Base-by-base conservation (phyloP, 30 jellyfish, hydroid and myxozoan genomes). In the Haliclystus octoradiatus region DNA sequence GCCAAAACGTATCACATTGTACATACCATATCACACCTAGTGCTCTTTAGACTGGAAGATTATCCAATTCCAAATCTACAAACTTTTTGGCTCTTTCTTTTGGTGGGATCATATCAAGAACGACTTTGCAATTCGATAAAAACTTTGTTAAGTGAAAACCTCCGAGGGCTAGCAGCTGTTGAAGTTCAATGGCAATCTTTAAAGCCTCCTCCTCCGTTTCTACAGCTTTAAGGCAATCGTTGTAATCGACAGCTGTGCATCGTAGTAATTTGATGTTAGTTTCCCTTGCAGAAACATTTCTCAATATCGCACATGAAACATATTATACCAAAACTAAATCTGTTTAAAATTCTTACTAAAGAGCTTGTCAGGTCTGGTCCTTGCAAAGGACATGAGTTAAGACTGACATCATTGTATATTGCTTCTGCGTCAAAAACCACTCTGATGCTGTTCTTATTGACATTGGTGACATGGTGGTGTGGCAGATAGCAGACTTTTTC, bases 281-380 rank as follows among this genome's bases (percentile, higher is more conserved):
- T n/a, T n/a, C n/a, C n/a, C n/a, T n/a, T n/a, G n/a, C n/a, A n/a
- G n/a, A n/a, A n/a, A n/a, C n/a, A n/a, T n/a, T n/a, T n/a, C 46
- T 84, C 92, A 0, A 84, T 51, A 53, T 75, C 93, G 1, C 76
- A 75, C 28, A 72, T 73, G 9, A 84, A 3, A 0, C 92, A 82
- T 9, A 83, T 52, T 50, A 26, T 49, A 27, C 75, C 95, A 62
- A 75, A 85, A 15, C 95, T 35, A 69, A 84, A 84, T 63, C 93
- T 70, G 1, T 52, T 27, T 0, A n/a, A n/a, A n/a, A 71, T 80
- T 13, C 85, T 69, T 5, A 78, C 84, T 2, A 73, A 22, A 29
- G 63, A n/a, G 32, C 68, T 73, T 0, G 94, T 82, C 70, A 70
- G 66, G 61, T 76, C 92, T n/a, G n/a, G n/a, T n/a, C n/a, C n/a